A percentile compares a stretch with the other conserved stretches of the same genome.
These are phyloP conservation scores for Spatula clypeata DNA, from an alignment of 2,797 vertebrate species.

Conservation along the genomic window DNA sequence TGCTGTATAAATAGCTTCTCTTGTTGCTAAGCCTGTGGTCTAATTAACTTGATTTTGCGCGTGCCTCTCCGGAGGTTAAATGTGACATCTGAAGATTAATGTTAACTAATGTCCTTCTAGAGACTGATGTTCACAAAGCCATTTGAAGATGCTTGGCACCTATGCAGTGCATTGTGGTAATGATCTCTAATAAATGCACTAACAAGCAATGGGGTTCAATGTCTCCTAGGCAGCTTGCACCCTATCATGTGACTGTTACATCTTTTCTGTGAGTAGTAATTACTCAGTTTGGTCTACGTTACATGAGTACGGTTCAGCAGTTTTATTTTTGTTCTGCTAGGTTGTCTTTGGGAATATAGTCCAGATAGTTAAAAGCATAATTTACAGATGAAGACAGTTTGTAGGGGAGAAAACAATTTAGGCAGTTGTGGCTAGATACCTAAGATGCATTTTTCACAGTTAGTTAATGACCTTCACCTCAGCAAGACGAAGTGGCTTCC, in stretches of 20 bases:
- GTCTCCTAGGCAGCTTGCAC: not conserved
- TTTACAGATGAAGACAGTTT: constrained; percentile 30
- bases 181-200: not conserved
- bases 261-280: not conserved
- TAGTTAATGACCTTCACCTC: not conserved
- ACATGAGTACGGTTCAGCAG: not conserved
- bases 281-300: constrained; percentile 22
- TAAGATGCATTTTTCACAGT: not conserved
- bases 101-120: not conserved
- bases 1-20: not conserved
- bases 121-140: not conserved
- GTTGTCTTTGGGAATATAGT: constrained; percentile 15
- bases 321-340: constrained; percentile 29
- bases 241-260: not conserved
- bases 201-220: not conserved
- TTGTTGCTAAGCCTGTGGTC: not conserved
- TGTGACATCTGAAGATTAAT: not conserved
- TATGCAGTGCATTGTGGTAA: not conserved
- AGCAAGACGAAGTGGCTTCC: not conserved
- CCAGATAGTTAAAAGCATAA: constrained; percentile 10
- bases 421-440: not conserved
- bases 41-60: not conserved
- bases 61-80: constrained; percentile 1
- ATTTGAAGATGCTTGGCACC: not conserved
- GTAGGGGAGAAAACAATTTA: not conserved